Evolutionary conservation across 1,140 invertebrate species (phyloP).

Genomic region (Camponotus pennsylvanicus): DNA sequence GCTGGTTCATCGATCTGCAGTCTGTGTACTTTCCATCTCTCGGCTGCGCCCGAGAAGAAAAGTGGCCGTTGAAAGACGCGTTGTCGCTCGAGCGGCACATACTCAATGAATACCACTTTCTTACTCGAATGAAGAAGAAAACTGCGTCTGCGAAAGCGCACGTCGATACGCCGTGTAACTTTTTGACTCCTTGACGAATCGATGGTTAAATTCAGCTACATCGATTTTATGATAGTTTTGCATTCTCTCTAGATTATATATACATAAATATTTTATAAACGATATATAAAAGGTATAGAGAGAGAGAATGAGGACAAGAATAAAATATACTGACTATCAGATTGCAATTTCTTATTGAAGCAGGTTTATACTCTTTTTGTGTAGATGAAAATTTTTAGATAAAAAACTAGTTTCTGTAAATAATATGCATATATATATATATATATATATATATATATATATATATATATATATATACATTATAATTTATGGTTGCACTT

Average conservation of each 20-base stretch:
- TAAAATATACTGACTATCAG: neutral
- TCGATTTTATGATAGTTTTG: slow-evolving; percentile 16
- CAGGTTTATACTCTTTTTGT: neutral
- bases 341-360: neutral
- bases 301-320: too few species aligned
- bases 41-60: slow-evolving; percentile 46
- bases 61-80: slow-evolving; percentile 66
- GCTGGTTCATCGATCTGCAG: slow-evolving; percentile 46
- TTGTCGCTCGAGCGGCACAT: slow-evolving; percentile 48
- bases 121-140: slow-evolving; percentile 52
- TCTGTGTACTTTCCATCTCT: slow-evolving; percentile 52
- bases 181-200: slow-evolving; percentile 26
- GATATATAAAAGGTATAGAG: neutral
- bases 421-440: neutral
- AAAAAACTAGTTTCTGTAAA: slow-evolving; percentile 25
- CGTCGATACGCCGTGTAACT: slow-evolving; percentile 32
- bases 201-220: slow-evolving; percentile 21
- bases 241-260: slow-evolving; percentile 5
- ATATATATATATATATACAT: too few species aligned
- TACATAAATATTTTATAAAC: neutral
- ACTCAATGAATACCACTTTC: slow-evolving; percentile 66
- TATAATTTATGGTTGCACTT: slow-evolving; percentile 30
- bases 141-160: slow-evolving; percentile 40
- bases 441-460: too few species aligned
- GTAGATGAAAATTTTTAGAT: neutral